Evolutionary conservation across 2,888 invertebrate genomes (phyloP).

Genomic region (Xestia rhomboidea): DNA sequence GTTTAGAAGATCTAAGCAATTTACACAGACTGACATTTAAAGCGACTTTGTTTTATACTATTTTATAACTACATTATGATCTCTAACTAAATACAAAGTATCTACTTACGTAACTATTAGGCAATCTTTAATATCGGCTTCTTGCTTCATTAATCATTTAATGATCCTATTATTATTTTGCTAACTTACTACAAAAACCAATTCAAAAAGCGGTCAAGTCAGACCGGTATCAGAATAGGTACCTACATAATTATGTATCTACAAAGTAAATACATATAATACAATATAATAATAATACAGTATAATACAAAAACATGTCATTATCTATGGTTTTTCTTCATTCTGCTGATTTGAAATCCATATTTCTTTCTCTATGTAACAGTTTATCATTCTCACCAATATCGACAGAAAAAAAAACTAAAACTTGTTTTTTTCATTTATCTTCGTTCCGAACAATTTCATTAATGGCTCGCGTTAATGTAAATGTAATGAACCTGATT

Average conservation of each 20-base stretch:
- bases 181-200: conserved; percentile 12
- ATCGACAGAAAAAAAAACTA: conserved; percentile 17
- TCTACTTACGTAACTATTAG: neutral
- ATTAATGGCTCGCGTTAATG: conserved; percentile 31
- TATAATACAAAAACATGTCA: conserved; percentile 9
- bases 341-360: neutral
- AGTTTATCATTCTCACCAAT: conserved; percentile 35
- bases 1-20: no score
- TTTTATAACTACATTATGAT: no score
- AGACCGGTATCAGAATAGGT: conserved; percentile 26
- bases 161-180: conserved; percentile 23
- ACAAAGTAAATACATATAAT: neutral
- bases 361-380: conserved; percentile 36
- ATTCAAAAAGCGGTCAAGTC: conserved; percentile 11
- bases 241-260: neutral
- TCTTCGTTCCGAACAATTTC: conserved; percentile 40
- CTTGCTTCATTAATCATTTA: conserved; percentile 31
- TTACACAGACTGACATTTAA: no score
- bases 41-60: no score
- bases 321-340: conserved; percentile 4
- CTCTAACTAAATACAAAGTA: neutral
- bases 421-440: conserved; percentile 51
- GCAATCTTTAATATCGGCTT: neutral
- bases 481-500: conserved; percentile 40
- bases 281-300: no score